Evolutionary conservation across 2,888 invertebrate genomes (phyloP), one percentile per base, ranked within the genome.

Genomic region (Minunthozetes semirufus): DNA sequence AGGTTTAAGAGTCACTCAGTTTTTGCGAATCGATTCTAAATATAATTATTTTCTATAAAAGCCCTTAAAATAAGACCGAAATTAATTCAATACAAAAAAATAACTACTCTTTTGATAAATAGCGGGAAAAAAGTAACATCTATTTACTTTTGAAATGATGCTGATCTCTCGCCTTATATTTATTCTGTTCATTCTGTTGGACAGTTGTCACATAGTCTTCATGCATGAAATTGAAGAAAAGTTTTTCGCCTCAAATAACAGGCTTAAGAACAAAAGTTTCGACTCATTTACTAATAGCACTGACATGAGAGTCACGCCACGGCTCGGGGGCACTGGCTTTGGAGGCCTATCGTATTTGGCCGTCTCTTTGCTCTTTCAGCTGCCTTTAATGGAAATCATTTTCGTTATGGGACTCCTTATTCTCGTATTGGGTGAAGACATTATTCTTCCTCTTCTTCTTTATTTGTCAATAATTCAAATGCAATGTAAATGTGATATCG

Each of bases 331-430:
- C 42, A 19, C 53, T 9, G 53, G 19, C 4, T 53, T 19, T n/a
- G 27, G 63, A 27, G 63, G 63, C 33, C 8, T 66, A 13, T 42
- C 71, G 2, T 71, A 71, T 42, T 53, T 71, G 29, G 71, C 71
- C 42, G 53, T 71, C 27, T 53, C 71, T 42, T 17, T 71, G 46
- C 38, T 50, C n/a, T 71, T 71, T 19, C 71, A 53, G 17, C n/a
- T 71, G 38, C 71, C 71, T 42, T 9, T 71, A 17, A 71, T 71
- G 71, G 71, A 71, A 29, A 50, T 71, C 19, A 71, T 71, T n/a
- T 50, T 71, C 25, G 50, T 71, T 13, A 33, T 71, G 50, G 71
- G 71, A n/a, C 71, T 71, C 42, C 46, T 71, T 19, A 22, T 71
- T 48, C 71, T 71, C 48, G 42, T 53, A 48, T 71, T 71, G 25